These are phyloP conservation scores for Martes martes DNA, from an alignment of 2,113 vertebrate species.

Conservation along the genomic window DNA sequence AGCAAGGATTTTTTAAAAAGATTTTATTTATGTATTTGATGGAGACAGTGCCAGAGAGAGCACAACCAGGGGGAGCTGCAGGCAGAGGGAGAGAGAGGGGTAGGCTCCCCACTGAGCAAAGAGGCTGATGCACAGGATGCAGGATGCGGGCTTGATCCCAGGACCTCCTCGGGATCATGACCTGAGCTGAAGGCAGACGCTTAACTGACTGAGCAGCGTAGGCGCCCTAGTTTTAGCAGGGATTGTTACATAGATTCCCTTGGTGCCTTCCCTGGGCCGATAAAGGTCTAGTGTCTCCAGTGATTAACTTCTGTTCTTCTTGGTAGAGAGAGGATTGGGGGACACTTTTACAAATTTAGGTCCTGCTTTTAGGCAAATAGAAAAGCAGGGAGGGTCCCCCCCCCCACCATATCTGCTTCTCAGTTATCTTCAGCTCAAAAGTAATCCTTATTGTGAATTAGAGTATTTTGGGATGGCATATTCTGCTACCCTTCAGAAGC, in stretches of 20 bases:
- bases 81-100: background rate
- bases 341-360: background rate
- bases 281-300: background rate
- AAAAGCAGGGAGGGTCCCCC: accelerated
- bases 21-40: background rate
- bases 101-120: background rate
- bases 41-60: background rate
- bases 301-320: background rate
- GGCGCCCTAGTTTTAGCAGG: background rate
- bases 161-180: background rate
- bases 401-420: background rate
- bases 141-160: too few relatives aligned
- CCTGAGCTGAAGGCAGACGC: background rate
- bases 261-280: background rate
- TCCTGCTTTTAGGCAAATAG: background rate
- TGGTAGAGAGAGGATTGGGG: background rate
- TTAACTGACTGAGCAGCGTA: too few relatives aligned
- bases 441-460: background rate
- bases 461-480: background rate
- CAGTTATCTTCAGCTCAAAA: background rate
- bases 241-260: background rate
- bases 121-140: background rate
- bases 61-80: too few relatives aligned
- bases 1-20: background rate
- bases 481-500: background rate